phyloP scores from a whole-genome alignment of 2,113 vertebrate species.

The Chamaea fasciata region DNA sequence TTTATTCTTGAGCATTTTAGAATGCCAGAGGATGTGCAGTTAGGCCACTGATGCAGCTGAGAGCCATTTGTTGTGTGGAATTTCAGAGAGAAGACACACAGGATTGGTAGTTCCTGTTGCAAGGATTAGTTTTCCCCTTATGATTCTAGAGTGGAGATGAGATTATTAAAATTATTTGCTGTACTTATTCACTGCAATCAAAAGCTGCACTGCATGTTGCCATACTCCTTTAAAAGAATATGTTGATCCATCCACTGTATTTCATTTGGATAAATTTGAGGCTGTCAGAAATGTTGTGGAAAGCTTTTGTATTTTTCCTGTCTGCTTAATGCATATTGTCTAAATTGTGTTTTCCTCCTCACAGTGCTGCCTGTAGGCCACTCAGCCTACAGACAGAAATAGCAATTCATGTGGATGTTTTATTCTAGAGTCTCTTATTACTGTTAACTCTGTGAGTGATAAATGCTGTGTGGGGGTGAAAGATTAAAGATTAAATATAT shows the following conservation, averaged over 20 bases:
- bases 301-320: neutral
- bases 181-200: neutral
- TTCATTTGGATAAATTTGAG: neutral
- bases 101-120: neutral
- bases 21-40: neutral
- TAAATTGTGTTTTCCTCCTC: neutral
- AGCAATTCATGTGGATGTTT: neutral
- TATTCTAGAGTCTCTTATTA: neutral
- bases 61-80: neutral
- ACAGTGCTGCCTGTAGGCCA: neutral
- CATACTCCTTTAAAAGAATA: neutral
- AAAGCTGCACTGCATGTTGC: neutral
- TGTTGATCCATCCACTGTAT: neutral
- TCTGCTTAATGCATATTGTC: neutral
- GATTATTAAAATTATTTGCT: neutral
- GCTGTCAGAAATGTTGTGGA: neutral
- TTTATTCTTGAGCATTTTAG: neutral
- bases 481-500: neutral
- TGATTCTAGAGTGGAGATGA: neutral
- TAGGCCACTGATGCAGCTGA: neutral
- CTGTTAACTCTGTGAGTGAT: neutral
- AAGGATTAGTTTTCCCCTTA: neutral
- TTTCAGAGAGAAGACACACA: neutral
- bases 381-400: neutral
- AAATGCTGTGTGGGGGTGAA: neutral